Evolutionary conservation across 2,113 vertebrate genomes (phyloP).

Genomic region (cat (Felis catus)): F.catus_Fca126_mat1.0 CM031416.1:32598501-32599000

Average conservation of each 20-base stretch:
- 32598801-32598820: not conserved
- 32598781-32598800: not conserved
- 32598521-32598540: not conserved
- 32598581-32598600: not conserved
- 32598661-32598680: not conserved
- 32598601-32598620: not conserved
- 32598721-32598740: not conserved
- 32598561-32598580: not conserved
- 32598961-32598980: not conserved
- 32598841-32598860: not conserved
- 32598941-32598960: not conserved
- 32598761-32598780: not conserved
- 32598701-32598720: not conserved
- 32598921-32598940: not conserved
- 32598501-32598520: not conserved
- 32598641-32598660: not conserved
- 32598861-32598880: not conserved
- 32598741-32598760: not conserved
- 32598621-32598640: not conserved
- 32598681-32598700: not conserved
- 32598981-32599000: fast-evolving
- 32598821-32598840: not conserved
- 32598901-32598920: not conserved
- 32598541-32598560: not conserved
- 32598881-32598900: not conserved